phyloP scores from a whole-genome alignment of 1,140 invertebrate genomes.

The Elysia chlorotica region DNA sequence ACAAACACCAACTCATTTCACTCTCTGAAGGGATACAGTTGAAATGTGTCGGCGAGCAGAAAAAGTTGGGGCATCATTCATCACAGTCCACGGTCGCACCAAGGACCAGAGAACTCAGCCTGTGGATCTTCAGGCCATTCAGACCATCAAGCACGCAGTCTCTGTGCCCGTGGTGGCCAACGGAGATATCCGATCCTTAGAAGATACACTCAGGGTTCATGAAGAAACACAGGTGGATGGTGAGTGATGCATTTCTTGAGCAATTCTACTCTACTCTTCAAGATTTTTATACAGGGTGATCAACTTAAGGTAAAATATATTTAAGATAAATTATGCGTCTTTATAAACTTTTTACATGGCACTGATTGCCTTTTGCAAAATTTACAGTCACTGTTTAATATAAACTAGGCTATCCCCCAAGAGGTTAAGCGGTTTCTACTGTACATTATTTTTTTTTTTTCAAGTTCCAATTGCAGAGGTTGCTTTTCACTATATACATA shows the following conservation, averaged over 20 bases:
- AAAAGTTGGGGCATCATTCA: slow-evolving; percentile 82
- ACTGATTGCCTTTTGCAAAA: too few species aligned
- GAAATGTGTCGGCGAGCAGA: slow-evolving; percentile 81
- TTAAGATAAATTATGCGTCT: too few species aligned
- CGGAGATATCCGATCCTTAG: slow-evolving; percentile 80
- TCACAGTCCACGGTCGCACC: slow-evolving; percentile 90
- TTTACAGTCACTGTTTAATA: background rate
- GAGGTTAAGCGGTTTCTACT: too few species aligned
- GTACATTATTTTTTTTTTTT: too few species aligned
- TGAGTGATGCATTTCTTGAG: slow-evolving; percentile 47
- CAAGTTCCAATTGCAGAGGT: too few species aligned
- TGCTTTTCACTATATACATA: too few species aligned
- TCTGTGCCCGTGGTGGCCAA: slow-evolving; percentile 87
- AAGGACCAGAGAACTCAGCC: slow-evolving; percentile 78
- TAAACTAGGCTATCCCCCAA: background rate
- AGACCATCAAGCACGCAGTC: slow-evolving; percentile 74
- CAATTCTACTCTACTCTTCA: too few species aligned
- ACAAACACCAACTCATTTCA: too few species aligned
- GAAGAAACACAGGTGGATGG: slow-evolving; percentile 76
- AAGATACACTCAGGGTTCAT: slow-evolving; percentile 73
- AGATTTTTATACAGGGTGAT: too few species aligned
- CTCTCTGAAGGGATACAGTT: slow-evolving; percentile 67
- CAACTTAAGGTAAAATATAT: too few species aligned
- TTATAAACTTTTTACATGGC: too few species aligned
- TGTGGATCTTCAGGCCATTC: slow-evolving; percentile 76